A percentile compares a stretch with the other conserved stretches of the same genome.
phyloP scores from a whole-genome alignment of 2,888 invertebrate genomes.

The Cephus pulcher region DNA sequence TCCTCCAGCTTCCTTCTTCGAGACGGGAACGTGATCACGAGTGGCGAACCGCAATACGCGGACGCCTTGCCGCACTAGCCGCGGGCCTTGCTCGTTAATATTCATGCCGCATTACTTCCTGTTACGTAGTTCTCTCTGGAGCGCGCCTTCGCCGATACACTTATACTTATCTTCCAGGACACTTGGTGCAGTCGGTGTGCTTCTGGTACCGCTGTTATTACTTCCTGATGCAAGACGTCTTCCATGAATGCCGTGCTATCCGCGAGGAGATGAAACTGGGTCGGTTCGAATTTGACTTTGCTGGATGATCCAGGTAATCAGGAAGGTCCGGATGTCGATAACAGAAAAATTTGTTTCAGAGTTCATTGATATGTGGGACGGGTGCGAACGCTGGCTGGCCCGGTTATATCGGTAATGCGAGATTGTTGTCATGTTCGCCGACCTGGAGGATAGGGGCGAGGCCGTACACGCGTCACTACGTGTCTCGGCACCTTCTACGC shows the following conservation, averaged over 20 bases:
- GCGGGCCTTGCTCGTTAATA: conserved; percentile 50
- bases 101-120: conserved; percentile 51
- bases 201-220: too few relatives aligned
- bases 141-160: neutral
- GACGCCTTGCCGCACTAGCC: conserved; percentile 50
- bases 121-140: neutral
- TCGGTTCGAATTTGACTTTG: neutral
- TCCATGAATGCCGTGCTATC: neutral
- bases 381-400: conserved; percentile 6
- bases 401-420: conserved; percentile 17
- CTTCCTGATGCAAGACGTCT: neutral
- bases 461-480: conserved; percentile 15
- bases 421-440: conserved; percentile 11
- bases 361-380: conserved; percentile 11
- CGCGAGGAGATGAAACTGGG: neutral
- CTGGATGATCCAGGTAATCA: too few relatives aligned
- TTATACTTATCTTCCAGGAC: neutral
- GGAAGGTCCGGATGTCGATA: too few relatives aligned
- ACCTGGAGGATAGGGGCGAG: conserved; percentile 13
- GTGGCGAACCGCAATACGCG: conserved; percentile 9
- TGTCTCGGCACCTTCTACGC: neutral
- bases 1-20: too few relatives aligned
- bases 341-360: too few relatives aligned
- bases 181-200: too few relatives aligned
- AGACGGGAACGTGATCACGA: too few relatives aligned